phyloP scores from a whole-genome alignment of 2,113 vertebrate species.

The Gallinago jamesoni region DNA sequence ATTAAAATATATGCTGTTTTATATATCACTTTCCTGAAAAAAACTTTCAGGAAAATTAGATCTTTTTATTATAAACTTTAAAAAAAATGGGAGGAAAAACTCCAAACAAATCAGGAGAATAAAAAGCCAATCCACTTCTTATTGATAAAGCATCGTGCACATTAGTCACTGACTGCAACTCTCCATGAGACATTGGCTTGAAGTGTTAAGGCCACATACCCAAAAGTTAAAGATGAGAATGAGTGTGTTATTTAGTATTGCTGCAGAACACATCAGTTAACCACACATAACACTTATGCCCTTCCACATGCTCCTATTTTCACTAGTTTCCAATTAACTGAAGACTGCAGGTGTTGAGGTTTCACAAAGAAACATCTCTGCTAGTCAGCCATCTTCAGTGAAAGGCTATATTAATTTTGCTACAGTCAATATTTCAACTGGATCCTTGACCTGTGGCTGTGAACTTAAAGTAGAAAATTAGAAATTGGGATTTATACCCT shows the following conservation, averaged over 20 bases:
- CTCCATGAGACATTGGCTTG: rapidly evolving
- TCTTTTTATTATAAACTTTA: neutral
- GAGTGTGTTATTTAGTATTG: neutral
- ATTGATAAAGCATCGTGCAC: neutral
- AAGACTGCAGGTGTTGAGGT: neutral
- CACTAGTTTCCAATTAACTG: neutral
- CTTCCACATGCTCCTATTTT: neutral
- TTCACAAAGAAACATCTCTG: neutral
- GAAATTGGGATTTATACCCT: neutral
- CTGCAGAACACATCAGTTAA: neutral
- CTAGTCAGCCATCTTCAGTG: neutral
- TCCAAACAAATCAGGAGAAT: neutral
- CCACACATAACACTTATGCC: neutral
- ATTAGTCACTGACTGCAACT: neutral
- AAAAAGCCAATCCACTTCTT: neutral
- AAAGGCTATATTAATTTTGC: neutral
- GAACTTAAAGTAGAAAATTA: neutral
- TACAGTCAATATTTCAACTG: neutral
- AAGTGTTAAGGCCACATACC: neutral
- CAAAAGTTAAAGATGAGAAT: neutral
- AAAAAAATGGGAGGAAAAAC: neutral
- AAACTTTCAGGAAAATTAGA: neutral
- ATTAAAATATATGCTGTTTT: neutral
- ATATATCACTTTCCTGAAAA: neutral
- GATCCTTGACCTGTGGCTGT: neutral